phyloP scores from a whole-genome alignment of 2,888 invertebrate species.

The Platerodrilus igneus region DNA sequence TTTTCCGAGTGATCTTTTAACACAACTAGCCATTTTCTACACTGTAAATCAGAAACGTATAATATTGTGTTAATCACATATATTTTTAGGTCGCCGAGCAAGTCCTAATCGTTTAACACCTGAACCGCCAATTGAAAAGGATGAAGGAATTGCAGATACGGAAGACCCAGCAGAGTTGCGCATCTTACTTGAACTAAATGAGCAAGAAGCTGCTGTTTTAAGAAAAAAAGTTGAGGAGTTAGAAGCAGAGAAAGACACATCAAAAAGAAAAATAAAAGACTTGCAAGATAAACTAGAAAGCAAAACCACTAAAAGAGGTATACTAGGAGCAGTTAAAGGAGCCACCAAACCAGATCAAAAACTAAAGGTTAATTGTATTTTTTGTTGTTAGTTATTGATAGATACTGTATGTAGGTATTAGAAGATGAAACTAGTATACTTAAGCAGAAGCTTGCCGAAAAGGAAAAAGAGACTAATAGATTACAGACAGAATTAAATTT shows the following conservation, averaged over 20 bases:
- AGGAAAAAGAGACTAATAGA: constrained; percentile 75
- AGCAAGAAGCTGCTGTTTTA: constrained; percentile 82
- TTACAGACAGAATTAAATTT: constrained; percentile 67
- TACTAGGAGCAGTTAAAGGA: constrained; percentile 41
- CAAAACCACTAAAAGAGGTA: constrained; percentile 38
- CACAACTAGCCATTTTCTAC: constrained; percentile 50
- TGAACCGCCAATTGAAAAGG: constrained; percentile 63
- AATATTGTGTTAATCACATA: too few relatives aligned
- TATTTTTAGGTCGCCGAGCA: constrained; percentile 59
- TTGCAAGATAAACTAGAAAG: constrained; percentile 65
- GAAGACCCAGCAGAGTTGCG: constrained; percentile 81
- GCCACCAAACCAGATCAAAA: constrained; percentile 61
- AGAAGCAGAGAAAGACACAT: constrained; percentile 71
- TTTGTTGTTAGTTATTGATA: constrained; percentile 1
- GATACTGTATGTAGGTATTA: constrained; percentile 51
- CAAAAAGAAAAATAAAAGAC: constrained; percentile 71
- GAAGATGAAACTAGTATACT: constrained; percentile 72
- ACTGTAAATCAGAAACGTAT: constrained; percentile 48
- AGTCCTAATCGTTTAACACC: constrained; percentile 63
- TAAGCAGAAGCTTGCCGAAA: constrained; percentile 72
- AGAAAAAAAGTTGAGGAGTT: constrained; percentile 79
- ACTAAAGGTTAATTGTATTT: constrained; percentile 48
- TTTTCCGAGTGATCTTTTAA: constrained; percentile 20
- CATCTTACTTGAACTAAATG: constrained; percentile 80
- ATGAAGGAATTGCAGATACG: constrained; percentile 69